These are phyloP conservation scores for Cochlearius cochlearius DNA, from an alignment of 2,113 vertebrate genomes.

Conservation along the genomic window DNA sequence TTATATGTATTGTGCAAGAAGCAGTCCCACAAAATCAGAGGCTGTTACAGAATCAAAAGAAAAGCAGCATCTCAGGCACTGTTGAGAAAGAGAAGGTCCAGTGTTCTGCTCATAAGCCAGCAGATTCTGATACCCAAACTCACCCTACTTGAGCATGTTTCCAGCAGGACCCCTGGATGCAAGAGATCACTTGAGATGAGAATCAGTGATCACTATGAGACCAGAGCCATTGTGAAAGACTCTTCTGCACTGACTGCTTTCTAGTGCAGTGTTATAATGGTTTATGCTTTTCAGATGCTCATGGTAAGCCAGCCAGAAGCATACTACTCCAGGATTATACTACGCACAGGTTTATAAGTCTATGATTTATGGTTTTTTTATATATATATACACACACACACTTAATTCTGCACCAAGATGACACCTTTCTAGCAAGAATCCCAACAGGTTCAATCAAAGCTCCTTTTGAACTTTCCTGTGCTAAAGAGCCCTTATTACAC, in stretches of 20 bases:
- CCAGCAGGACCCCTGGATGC: background rate
- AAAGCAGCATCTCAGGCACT: background rate
- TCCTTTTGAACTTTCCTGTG: background rate
- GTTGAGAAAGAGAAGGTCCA: background rate
- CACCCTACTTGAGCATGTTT: background rate
- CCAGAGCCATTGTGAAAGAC: background rate
- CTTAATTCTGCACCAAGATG: background rate
- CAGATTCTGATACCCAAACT: background rate
- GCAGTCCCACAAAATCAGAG: background rate
- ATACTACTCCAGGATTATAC: background rate
- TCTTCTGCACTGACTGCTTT: background rate
- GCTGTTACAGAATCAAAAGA: background rate
- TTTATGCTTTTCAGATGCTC: background rate
- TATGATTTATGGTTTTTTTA: background rate
- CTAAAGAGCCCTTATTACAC: background rate
- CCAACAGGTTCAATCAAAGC: background rate
- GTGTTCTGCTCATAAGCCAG: fast-evolving
- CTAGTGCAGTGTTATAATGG: background rate
- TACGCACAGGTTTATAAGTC: background rate
- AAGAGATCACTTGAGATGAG: background rate
- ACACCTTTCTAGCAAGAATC: background rate
- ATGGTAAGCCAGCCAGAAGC: background rate
- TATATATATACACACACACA: background rate
- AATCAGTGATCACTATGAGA: background rate
- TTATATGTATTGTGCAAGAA: background rate